Percentiles rank a stretch among this genome's conserved stretches.
phyloP scores from a whole-genome alignment of 2,888 invertebrate genomes.

The Gymnocheta viridis region DNA sequence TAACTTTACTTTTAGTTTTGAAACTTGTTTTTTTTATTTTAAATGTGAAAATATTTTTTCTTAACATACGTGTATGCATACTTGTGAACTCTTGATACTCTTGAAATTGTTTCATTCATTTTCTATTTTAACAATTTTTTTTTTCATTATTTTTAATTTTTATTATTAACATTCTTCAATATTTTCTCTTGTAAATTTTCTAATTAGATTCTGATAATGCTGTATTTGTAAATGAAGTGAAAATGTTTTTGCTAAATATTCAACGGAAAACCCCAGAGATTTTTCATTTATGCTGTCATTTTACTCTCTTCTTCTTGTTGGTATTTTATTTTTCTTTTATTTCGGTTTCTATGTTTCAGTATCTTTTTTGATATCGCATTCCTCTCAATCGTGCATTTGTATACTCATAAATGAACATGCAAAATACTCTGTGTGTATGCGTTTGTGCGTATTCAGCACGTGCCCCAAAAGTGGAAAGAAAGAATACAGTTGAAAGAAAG shows the following conservation, averaged over 20 bases:
- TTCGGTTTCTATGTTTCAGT: slow-evolving; percentile 14
- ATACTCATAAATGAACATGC: slow-evolving; percentile 23
- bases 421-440: not conserved
- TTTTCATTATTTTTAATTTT: slow-evolving; percentile 11
- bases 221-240: slow-evolving; percentile 62
- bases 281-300: slow-evolving; percentile 52
- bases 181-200: slow-evolving; percentile 14
- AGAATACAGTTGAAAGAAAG: slow-evolving; percentile 25
- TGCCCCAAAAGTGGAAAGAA: slow-evolving; percentile 29
- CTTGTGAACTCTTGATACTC: not conserved
- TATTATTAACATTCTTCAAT: no score
- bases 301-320: not conserved
- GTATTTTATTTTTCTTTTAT: not conserved
- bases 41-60: no score
- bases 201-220: slow-evolving; percentile 63
- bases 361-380: slow-evolving; percentile 7
- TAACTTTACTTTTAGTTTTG: no score
- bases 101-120: not conserved
- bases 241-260: slow-evolving; percentile 46
- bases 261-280: slow-evolving; percentile 58
- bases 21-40: no score
- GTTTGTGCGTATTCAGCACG: slow-evolving; percentile 47
- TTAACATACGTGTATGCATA: no score
- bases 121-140: not conserved
- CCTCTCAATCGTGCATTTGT: slow-evolving; percentile 30